phyloP scores from a whole-genome alignment of 2,113 vertebrate genomes.

The Heterotis niloticus region DNA sequence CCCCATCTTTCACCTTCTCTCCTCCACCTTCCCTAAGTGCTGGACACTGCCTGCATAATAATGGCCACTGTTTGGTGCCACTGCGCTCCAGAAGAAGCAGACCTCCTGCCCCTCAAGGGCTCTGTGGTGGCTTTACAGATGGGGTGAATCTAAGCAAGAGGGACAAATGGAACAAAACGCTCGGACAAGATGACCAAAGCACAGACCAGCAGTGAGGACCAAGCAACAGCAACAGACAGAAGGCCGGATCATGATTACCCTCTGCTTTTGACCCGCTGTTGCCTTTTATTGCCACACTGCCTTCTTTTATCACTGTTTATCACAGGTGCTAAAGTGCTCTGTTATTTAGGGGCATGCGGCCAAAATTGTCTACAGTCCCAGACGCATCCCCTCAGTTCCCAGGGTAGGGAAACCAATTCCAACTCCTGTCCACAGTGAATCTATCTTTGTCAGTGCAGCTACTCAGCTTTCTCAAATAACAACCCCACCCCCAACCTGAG shows the following conservation, averaged over 20 bases:
- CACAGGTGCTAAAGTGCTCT: slow-evolving; percentile 7
- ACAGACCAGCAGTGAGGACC: background rate
- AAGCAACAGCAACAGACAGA: background rate
- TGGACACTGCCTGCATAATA: background rate
- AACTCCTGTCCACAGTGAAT: slow-evolving; percentile 66
- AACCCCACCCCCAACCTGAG: slow-evolving; percentile 25
- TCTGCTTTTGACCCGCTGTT: slow-evolving; percentile 1
- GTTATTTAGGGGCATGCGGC: slow-evolving; percentile 12
- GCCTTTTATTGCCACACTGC: slow-evolving; percentile 3
- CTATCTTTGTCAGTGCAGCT: slow-evolving; percentile 68
- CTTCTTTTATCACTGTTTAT: slow-evolving; percentile 4
- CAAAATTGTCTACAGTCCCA: slow-evolving; percentile 58
- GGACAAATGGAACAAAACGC: background rate
- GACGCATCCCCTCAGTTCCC: slow-evolving; percentile 59
- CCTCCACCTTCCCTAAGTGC: background rate
- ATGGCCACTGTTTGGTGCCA: background rate
- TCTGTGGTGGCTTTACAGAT: slow-evolving; percentile 10
- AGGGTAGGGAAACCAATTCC: slow-evolving; percentile 69
- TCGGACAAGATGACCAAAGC: no score
- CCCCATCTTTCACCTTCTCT: background rate
- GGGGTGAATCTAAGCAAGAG: background rate
- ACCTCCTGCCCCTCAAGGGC: slow-evolving; percentile 30
- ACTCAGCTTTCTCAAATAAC: slow-evolving; percentile 67
- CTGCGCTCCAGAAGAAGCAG: background rate
- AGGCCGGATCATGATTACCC: background rate